Evolutionary conservation across 2,113 vertebrate genomes (phyloP), one percentile per base, ranked within the genome.

Genomic region (Stomatorhinus ivindoensis): DNA sequence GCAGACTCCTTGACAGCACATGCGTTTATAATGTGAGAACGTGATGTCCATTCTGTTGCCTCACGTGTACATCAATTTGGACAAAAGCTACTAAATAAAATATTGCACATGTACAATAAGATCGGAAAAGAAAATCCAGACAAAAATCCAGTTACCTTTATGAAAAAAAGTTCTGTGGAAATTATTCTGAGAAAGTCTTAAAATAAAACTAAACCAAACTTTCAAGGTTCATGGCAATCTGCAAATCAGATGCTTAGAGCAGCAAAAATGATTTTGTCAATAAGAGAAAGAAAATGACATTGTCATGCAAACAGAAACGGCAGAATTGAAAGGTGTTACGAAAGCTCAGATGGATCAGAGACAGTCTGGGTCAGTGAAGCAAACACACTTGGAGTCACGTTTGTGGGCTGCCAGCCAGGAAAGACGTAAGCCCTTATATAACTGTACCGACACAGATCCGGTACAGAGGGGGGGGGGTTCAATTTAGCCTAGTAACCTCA

Each of bases 401-500:
- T 88, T 47, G 3, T 44, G 19, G 86, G 86, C 50, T 51, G 9
- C 10, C 42, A 48, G 89, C 89, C 87, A 88, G 58, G 87, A 53
- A 39, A 61, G 10, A 83, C 73, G 65, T 88, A 73, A 88, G 46
- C 17, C 39, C 87, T 90, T 90, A 90, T 65, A 90, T 82, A 90
- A 90, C 87, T 83, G 89, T 47, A 51, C 89, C 87, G 89, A 35
- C 89, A 76, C 80, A 88, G 50, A 53, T 89, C 84, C 19, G 44
- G 13, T 44, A 15, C 42, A 4, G 1, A 1, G 47, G n/a, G 21
- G 53, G 86, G 31, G 21, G 15, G 48, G 21, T 11, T 4, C 2
- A 55, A 55, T 39, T 84, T 84, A 85, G 73, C 89, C 89, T 80
- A 88, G 39, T 90, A 84, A 90, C 87, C 89, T 88, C 39, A 88